Base-by-base conservation (phyloP, 2,888 invertebrate genomes). In the Platypus cylindrus region DNA sequence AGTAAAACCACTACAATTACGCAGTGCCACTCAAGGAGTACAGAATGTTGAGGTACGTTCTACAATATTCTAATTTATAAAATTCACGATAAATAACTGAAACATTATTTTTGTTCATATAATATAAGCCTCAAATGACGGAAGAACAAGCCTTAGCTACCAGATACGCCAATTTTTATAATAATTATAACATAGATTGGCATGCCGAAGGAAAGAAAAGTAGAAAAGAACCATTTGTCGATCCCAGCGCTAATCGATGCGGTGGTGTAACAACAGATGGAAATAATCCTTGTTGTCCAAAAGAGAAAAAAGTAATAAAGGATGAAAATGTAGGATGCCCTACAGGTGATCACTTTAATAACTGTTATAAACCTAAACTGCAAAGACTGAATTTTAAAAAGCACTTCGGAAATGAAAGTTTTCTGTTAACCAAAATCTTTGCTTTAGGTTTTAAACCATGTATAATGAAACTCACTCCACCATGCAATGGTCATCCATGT, bases 381-480 rank as follows among this genome's bases (percentile, higher is more conserved):
- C 5, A 20, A 20, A 7, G 9, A 20, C 20, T 9, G 20, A 5
- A 7, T 20, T 7, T 20, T 20, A 7, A 7, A 7, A 20, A 20
- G 9, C 20, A 9, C 5, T 7, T 5, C 20, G 9, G 20, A 20
- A 20, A 20, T 20, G 20, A 7, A 20, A 20, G 20, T 7, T 5
- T 20, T 20, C 20, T 20, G 9, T 7, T 20, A 20, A 9, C 20
- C 7, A 25, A 5, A 11, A 7, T 9, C 12, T 25, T 32, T 26
- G 4, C 37, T 35, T 12, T 22, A 40, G 61, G 60, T 15, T 61
- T 56, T 44, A 57, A 60, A 46, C 58, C 58, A 1, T 60, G 60
- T 40, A 36, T 45, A 8, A 58, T 61, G 57, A 54, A 52, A 38
- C 38, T 61, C 40, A 49, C 43, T 4, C 55, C 58, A 2, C 58